These are phyloP conservation scores for Anniella stebbinsi DNA, from an alignment of 2,797 vertebrate species.

Conservation along the genomic window DNA sequence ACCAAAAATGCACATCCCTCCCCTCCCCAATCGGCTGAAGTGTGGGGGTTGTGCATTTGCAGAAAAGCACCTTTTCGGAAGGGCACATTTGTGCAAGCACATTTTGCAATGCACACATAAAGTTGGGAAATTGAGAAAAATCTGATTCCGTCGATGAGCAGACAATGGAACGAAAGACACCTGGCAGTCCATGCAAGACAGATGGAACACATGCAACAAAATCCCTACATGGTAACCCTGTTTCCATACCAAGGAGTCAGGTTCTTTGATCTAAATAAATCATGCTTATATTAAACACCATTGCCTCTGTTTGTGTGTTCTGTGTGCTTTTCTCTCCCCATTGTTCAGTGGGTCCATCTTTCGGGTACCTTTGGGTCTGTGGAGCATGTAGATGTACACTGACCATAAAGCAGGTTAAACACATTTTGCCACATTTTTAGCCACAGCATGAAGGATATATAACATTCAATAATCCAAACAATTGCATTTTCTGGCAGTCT, in stretches of 20 bases:
- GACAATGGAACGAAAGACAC: no score
- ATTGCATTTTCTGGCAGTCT: background rate
- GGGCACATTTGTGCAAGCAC: no score
- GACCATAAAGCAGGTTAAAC: background rate
- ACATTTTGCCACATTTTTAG: background rate
- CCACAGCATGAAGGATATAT: no score
- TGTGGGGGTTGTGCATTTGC: no score
- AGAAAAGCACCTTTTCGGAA: no score
- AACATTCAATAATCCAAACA: background rate
- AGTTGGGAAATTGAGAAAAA: no score
- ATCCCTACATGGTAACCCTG: background rate
- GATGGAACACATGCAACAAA: no score
- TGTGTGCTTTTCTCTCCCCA: background rate
- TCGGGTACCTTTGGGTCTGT: background rate
- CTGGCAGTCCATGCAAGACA: no score
- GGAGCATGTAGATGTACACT: background rate
- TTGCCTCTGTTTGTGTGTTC: background rate
- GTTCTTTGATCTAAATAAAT: background rate
- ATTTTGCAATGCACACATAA: no score
- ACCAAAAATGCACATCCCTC: no score
- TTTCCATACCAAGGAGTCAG: background rate
- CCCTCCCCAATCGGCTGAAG: no score
- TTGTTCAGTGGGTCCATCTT: background rate
- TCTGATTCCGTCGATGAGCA: no score
- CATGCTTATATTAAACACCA: background rate